A percentile compares a stretch with the other conserved stretches of the same genome.
Conservation (phyloP, 2,888 invertebrate species). For the Trissoscelio sp. region DNA sequence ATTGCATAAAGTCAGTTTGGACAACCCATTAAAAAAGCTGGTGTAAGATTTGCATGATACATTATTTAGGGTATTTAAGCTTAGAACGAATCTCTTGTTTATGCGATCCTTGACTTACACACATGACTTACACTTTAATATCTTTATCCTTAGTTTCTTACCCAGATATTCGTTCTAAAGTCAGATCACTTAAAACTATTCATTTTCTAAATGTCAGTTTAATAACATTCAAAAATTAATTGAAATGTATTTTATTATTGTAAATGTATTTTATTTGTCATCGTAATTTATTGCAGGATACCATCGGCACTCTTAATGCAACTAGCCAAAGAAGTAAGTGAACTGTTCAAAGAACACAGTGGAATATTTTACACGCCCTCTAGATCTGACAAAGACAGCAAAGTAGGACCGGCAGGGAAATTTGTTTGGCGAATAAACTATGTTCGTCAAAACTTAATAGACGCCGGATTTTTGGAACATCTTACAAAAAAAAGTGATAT, state of each 20-base stretch:
- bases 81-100: too few relatives aligned
- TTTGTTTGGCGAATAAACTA: conserved; percentile 31
- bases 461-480: not conserved
- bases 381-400: not conserved
- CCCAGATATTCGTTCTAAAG: too few relatives aligned
- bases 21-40: conserved; percentile 21
- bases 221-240: not conserved
- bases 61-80: too few relatives aligned
- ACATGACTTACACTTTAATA: too few relatives aligned
- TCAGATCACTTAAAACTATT: too few relatives aligned
- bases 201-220: too few relatives aligned
- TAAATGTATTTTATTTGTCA: too few relatives aligned
- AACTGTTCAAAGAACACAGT: not conserved
- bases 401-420: conserved; percentile 23
- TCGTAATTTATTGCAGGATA: conserved; percentile 19
- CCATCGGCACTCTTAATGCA: conserved; percentile 19
- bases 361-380: conserved; percentile 25
- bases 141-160: too few relatives aligned
- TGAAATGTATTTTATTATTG: not conserved
- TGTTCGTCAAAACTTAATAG: not conserved
- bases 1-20: conserved; percentile 7
- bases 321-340: conserved; percentile 1
- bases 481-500: not conserved
- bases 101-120: too few relatives aligned
- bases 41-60: conserved; percentile 12